Conservation (phyloP, 2,888 invertebrate species). For the Phyllotreta cruciferae region DNA sequence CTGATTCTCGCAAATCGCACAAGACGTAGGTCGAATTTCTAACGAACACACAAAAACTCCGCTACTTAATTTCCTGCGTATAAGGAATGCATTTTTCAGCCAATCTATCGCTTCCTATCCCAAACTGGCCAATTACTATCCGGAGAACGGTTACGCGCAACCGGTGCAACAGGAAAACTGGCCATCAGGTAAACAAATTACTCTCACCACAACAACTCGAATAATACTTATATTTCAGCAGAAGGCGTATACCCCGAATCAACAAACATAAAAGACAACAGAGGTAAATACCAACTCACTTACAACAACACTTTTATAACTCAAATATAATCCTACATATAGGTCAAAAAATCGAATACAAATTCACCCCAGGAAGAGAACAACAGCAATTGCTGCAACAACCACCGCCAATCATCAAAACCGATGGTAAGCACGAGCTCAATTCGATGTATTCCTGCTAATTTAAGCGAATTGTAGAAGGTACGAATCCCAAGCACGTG, state of each 20-base stretch:
- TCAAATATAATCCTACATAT: no score
- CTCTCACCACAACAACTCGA: neutral
- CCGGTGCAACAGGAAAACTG: constrained; percentile 48
- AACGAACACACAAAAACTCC: neutral
- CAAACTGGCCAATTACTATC: constrained; percentile 49
- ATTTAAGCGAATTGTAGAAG: constrained; percentile 18
- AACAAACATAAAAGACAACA: constrained; percentile 14
- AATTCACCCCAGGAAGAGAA: constrained; percentile 3
- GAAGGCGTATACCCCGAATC: constrained; percentile 31
- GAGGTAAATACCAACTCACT: constrained; percentile 19
- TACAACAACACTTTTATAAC: no score
- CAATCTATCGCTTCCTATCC: constrained; percentile 34
- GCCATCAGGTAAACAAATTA: constrained; percentile 41
- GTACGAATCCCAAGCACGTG: constrained; percentile 52
- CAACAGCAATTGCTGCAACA: neutral
- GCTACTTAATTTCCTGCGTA: neutral
- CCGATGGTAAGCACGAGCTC: constrained; percentile 19
- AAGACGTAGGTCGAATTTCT: constrained; percentile 4
- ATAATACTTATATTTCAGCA: constrained; percentile 32
- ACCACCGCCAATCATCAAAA: constrained; percentile 15
- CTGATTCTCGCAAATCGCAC: neutral
- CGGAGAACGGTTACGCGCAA: constrained; percentile 53
- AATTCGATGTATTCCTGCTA: neutral
- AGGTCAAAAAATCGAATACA: constrained; percentile 22
- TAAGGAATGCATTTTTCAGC: constrained; percentile 15